Conservation (phyloP, 2,888 invertebrate species). For the Eupithecia centaureata region DNA sequence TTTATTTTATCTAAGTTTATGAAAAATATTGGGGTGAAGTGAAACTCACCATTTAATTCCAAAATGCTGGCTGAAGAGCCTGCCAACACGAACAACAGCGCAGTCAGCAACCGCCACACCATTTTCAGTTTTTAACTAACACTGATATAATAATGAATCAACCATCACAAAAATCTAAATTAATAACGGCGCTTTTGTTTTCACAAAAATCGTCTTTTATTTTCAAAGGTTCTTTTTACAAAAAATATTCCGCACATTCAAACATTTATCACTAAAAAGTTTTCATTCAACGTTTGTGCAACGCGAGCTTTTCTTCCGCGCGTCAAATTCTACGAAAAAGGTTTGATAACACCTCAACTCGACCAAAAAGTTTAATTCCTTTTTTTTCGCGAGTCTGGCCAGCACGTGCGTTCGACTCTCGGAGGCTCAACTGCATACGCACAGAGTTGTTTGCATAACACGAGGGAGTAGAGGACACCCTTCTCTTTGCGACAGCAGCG, state of each 20-base stretch:
- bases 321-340: neutral
- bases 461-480: constrained; percentile 28
- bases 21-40: neutral
- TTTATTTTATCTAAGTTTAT: neutral
- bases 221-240: neutral
- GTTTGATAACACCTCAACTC: neutral
- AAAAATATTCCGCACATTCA: neutral
- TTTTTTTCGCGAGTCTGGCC: neutral
- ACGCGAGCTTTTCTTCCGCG: constrained; percentile 1
- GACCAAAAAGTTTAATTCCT: constrained; percentile 1
- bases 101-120: constrained; percentile 43
- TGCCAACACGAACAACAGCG: constrained; percentile 42
- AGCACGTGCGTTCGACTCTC: constrained; percentile 20
- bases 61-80: constrained; percentile 45
- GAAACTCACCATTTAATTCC: constrained; percentile 52
- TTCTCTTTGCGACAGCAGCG: constrained; percentile 37
- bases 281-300: neutral
- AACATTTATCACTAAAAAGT: neutral
- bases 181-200: neutral
- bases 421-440: constrained; percentile 17
- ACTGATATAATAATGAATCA: constrained; percentile 1
- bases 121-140: constrained; percentile 17
- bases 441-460: constrained; percentile 26
- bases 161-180: neutral
- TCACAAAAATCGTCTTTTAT: neutral